Conservation (phyloP, 2,113 vertebrate genomes). For the Brachypteracias leptosomus region DNA sequence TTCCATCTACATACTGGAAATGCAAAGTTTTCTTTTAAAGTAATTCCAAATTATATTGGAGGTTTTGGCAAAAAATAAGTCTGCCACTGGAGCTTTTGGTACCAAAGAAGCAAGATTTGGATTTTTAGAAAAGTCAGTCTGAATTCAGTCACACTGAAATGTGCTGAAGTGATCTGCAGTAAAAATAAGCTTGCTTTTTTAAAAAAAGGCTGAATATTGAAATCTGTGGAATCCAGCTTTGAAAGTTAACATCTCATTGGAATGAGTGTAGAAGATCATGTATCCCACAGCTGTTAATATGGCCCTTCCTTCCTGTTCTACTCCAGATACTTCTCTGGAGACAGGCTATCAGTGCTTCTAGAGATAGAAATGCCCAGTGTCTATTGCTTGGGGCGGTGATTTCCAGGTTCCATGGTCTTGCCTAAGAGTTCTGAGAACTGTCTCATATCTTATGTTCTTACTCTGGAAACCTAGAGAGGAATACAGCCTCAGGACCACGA, state of each 20-base stretch:
- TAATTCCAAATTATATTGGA: neutral
- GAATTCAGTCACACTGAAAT: neutral
- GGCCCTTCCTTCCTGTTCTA: neutral
- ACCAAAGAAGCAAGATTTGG: neutral
- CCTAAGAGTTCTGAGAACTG: slow-evolving; percentile 14
- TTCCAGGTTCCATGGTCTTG: neutral
- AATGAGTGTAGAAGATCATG: neutral
- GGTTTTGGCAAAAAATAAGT: neutral
- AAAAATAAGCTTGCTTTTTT: neutral
- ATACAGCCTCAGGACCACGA: neutral
- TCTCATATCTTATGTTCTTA: neutral
- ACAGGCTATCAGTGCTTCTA: neutral
- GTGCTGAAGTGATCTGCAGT: neutral
- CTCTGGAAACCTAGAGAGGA: neutral
- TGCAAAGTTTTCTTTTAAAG: neutral
- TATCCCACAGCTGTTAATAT: neutral
- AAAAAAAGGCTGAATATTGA: neutral
- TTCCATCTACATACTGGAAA: neutral
- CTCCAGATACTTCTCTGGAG: neutral
- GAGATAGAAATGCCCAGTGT: neutral
- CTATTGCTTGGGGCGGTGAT: neutral
- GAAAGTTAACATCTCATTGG: neutral
- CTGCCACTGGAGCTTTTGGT: neutral
- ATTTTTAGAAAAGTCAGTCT: neutral
- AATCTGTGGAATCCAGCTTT: neutral